phyloP scores from a whole-genome alignment of 1,140 invertebrate species.

The Dendroctonus valens region DNA sequence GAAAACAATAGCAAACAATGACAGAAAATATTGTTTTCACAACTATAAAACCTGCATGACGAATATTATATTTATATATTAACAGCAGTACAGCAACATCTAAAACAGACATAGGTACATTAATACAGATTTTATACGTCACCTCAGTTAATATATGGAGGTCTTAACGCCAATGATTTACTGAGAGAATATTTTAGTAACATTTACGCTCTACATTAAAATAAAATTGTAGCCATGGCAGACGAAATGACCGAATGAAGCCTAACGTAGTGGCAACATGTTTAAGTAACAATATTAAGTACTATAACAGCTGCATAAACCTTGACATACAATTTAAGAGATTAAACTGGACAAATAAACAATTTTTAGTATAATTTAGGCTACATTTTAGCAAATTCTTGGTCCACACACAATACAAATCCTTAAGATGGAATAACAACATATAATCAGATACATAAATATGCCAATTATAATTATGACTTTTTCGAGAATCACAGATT shows the following conservation, averaged over 20 bases:
- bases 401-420: conserved; percentile 20
- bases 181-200: conserved; percentile 1
- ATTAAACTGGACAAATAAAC: background rate
- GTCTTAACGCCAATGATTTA: conserved; percentile 3
- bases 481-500: conserved; percentile 31
- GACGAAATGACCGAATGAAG: background rate
- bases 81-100: conserved; percentile 40
- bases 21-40: no score
- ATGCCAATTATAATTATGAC: conserved; percentile 19
- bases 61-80: conserved; percentile 32
- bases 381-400: conserved; percentile 6
- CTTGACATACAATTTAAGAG: no score
- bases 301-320: no score
- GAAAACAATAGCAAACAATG: no score
- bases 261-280: no score
- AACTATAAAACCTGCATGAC: conserved; percentile 4
- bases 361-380: conserved; percentile 7
- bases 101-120: conserved; percentile 43
- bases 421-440: conserved; percentile 20
- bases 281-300: no score
- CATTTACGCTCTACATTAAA: conserved; percentile 6
- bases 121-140: conserved; percentile 36
- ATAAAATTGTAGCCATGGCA: conserved; percentile 2
- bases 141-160: conserved; percentile 4
- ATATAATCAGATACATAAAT: conserved; percentile 23